Base-by-base conservation (phyloP, 2,113 vertebrate species). In the Empidonax alnorum region DNA sequence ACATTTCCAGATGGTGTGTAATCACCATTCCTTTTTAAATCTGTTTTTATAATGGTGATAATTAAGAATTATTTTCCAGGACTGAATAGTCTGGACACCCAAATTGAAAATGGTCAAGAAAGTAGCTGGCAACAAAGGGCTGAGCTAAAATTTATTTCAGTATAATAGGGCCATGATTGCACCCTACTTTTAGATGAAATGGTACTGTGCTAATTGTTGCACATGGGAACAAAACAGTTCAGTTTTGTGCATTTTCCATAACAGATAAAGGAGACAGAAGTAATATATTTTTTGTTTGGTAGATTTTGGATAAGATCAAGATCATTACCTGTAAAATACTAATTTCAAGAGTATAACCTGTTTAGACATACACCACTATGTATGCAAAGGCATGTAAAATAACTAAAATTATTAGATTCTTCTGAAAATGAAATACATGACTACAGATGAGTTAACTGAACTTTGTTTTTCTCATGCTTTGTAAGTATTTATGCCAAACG, bases 1-100 rank as follows among this genome's bases (percentile, higher is more conserved):
- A 67, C 31, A 85, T 93, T 97, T 97, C 91, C 94, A 97, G 96
- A 96, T 95, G 86, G 77, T 73, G 22, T 53, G 75, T 89, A 96
- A 97, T 96, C 93, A 96, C 52, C 59, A 87, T 97, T 96, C 33
- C 30, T 96, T 97, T 97, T 96, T 20, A 97, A 97, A 97, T 96
- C 90, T 97, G 87, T 72, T 96, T 97, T 96, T 96, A 79, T 95
- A 97, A 97, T 93, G 22, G 85, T 17, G 6, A 94, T 92, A 95
- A 97, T 96, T 97, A 97, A 93, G 79, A 95, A 96, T 96, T 95
- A 93, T 93, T 97, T 94, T 97, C 84, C 93, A 85, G 67, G 30
- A 83, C 90, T 93, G 69, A 94, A 91, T 81, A 84, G 33, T 91
- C 4, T 68, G 25, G 92, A 66, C 31, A 71, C 33, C 17, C 62